Percentiles rank a stretch among this genome's conserved stretches.
Conservation (phyloP, 2,888 invertebrate species). For the Palloptera scutellata region DNA sequence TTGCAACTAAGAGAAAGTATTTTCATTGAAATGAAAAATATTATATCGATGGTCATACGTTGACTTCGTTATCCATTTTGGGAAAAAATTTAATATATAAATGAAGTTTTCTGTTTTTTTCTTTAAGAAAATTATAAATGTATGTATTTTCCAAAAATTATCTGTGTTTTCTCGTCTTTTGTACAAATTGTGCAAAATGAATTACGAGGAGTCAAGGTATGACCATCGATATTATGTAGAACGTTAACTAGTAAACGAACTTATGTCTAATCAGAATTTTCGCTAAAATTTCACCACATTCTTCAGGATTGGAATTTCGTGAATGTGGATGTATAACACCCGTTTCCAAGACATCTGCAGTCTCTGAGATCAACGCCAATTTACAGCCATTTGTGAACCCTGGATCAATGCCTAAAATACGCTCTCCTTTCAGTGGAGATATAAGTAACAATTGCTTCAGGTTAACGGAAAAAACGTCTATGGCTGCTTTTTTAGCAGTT, state of each 20-base stretch:
- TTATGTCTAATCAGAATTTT: constrained; percentile 69
- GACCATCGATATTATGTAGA: no score
- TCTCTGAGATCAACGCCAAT: constrained; percentile 79
- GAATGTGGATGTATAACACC: constrained; percentile 74
- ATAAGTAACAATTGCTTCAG: constrained; percentile 82
- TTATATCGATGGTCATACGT: not conserved
- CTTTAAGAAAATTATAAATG: no score
- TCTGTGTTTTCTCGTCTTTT: no score
- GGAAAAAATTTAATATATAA: not conserved
- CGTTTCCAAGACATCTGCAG: constrained; percentile 75
- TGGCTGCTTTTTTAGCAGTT: constrained; percentile 81
- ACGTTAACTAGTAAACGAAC: constrained; percentile 58
- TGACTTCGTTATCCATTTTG: no score
- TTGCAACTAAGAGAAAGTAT: constrained; percentile 68
- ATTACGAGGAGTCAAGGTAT: not conserved
- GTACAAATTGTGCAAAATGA: no score
- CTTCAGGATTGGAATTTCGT: constrained; percentile 56
- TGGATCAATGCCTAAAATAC: constrained; percentile 88
- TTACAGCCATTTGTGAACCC: constrained; percentile 91
- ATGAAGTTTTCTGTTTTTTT: not conserved
- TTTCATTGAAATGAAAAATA: constrained; percentile 1
- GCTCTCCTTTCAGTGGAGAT: constrained; percentile 81
- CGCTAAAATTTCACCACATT: constrained; percentile 54
- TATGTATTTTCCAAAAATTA: no score
- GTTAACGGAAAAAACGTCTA: constrained; percentile 85